These are phyloP conservation scores for Bubalus kerabau DNA, from an alignment of 2,113 vertebrate species.

Conservation along the genomic window DNA sequence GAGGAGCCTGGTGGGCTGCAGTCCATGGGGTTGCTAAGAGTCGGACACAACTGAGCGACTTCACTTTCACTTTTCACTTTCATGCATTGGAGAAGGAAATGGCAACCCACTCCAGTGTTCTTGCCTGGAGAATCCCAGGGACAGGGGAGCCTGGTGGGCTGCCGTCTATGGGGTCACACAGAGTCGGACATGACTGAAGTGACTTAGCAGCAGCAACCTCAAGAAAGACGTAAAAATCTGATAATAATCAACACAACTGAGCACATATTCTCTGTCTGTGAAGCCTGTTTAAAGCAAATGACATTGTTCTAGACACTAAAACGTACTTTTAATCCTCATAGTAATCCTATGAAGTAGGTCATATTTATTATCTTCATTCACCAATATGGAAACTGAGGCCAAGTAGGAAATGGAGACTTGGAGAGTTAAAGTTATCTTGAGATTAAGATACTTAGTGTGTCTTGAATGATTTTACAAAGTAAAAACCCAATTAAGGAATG, in stretches of 20 bases:
- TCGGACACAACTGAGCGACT: too few relatives aligned
- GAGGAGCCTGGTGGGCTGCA: too few relatives aligned
- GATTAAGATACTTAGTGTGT: neutral
- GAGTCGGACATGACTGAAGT: too few relatives aligned
- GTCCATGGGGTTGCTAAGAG: too few relatives aligned
- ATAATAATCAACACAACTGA: neutral
- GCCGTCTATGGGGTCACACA: too few relatives aligned
- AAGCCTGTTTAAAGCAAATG: neutral
- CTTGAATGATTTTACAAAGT: slow-evolving; percentile 16
- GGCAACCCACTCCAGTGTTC: too few relatives aligned
- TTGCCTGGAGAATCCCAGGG: too few relatives aligned
- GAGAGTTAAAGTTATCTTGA: neutral
- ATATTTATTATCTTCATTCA: neutral
- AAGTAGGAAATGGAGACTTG: neutral
- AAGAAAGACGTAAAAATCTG: neutral
- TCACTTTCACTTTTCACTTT: too few relatives aligned
- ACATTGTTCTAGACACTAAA: neutral
- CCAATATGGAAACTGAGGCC: neutral
- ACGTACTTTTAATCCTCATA: neutral
- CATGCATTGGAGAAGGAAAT: too few relatives aligned
- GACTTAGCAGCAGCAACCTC: neutral
- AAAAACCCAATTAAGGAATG: slow-evolving; percentile 3
- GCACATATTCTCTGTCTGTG: neutral
- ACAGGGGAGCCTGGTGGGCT: too few relatives aligned
- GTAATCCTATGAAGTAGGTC: neutral